Percentiles rank a stretch among this genome's conserved stretches.
Conservation (phyloP, 2,113 vertebrate genomes). For the Cavia aperea region DNA sequence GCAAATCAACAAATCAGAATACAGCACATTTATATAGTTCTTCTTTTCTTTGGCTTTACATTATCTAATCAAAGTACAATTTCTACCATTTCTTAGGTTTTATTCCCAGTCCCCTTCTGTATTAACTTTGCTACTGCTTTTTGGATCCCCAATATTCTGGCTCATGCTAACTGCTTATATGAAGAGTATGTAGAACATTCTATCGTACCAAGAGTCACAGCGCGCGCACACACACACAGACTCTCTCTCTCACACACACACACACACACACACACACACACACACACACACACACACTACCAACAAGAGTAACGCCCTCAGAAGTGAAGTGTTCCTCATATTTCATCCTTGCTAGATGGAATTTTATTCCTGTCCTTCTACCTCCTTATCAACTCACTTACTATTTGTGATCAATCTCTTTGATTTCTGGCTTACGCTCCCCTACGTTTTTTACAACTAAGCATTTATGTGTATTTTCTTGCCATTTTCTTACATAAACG, state of each 20-base stretch:
- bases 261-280: no score
- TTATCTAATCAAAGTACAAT: background rate
- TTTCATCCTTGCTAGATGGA: background rate
- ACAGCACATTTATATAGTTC: fast-evolving
- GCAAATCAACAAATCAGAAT: background rate
- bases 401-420: background rate
- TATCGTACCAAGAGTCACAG: background rate
- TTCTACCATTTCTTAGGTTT: background rate
- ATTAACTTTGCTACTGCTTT: background rate
- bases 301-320: background rate
- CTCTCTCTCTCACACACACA: background rate
- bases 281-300: no score
- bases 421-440: background rate
- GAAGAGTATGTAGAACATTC: background rate
- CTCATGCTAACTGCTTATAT: background rate
- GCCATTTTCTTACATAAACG: background rate
- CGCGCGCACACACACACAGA: background rate
- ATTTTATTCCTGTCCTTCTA: background rate
- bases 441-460: background rate
- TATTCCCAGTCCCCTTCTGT: background rate
- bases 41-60: no score
- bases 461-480: background rate
- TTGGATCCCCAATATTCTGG: background rate
- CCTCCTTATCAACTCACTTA: background rate
- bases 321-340: background rate